Evolutionary conservation across 2,113 vertebrate genomes (phyloP).

Genomic region (Panurus biarmicus): DNA sequence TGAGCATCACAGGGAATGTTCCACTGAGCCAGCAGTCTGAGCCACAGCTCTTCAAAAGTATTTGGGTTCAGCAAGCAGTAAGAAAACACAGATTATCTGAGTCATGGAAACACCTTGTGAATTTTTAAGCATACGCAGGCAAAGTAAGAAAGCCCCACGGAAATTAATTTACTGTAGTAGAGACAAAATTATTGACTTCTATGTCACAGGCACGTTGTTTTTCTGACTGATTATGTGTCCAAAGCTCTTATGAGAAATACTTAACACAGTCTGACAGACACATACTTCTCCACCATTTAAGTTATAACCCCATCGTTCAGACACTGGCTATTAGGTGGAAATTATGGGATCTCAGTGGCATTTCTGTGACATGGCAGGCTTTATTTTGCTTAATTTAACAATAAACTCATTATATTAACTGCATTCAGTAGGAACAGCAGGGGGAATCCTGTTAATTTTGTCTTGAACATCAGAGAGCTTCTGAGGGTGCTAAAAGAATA

Average conservation of each 20-base stretch:
- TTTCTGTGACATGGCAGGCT: slow-evolving; percentile 55
- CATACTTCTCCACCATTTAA: neutral
- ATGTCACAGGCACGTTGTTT: neutral
- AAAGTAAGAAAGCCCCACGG: neutral
- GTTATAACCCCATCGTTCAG: neutral
- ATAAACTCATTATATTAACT: slow-evolving; percentile 70
- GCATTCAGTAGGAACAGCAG: slow-evolving; percentile 69
- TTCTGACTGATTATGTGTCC: neutral
- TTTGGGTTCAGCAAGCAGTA: neutral
- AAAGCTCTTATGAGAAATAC: neutral
- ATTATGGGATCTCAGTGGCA: slow-evolving; percentile 17
- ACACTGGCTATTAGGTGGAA: neutral
- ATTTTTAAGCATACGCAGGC: neutral
- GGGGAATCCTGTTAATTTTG: slow-evolving; percentile 66
- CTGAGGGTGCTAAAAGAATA: slow-evolving; percentile 56
- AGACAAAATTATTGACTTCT: neutral
- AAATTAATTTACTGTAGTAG: neutral
- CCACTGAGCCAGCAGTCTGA: neutral
- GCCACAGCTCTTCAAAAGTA: neutral
- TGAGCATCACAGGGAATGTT: neutral
- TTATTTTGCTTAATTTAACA: slow-evolving; percentile 70
- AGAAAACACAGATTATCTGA: fast-evolving
- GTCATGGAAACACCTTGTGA: neutral
- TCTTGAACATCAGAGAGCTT: slow-evolving; percentile 59
- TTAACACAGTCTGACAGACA: neutral